Evolutionary conservation across 2,888 invertebrate genomes (phyloP).

Genomic region (Napeogenes sylphis): DNA sequence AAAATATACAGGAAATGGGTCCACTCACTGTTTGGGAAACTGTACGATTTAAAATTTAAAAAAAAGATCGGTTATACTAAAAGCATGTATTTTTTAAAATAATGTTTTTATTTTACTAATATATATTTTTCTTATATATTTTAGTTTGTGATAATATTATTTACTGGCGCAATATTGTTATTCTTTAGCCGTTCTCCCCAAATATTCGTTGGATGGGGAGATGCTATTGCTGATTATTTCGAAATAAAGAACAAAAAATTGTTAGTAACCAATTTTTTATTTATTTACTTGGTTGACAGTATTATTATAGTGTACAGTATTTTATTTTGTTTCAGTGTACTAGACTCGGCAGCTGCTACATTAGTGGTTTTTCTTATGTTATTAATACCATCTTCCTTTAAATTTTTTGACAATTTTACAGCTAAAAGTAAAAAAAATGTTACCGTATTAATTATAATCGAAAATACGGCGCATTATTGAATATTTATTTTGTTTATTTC

Average conservation of each 20-base stretch:
- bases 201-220: constrained; percentile 61
- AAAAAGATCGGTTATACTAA: neutral
- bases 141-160: constrained; percentile 57
- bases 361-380: constrained; percentile 50
- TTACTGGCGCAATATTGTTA: constrained; percentile 35
- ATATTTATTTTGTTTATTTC: constrained; percentile 23
- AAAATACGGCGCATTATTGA: no score
- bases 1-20: constrained; percentile 47
- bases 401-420: constrained; percentile 45
- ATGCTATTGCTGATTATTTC: constrained; percentile 39
- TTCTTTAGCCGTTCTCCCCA: constrained; percentile 61
- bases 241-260: constrained; percentile 39
- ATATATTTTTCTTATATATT: constrained; percentile 28
- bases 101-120: neutral
- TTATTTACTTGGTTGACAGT: neutral
- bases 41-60: constrained; percentile 38
- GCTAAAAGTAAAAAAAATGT: constrained; percentile 40
- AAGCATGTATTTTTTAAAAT: neutral
- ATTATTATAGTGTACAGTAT: no score
- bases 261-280: constrained; percentile 38
- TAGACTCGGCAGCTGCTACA: constrained; percentile 53
- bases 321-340: constrained; percentile 38
- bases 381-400: constrained; percentile 46
- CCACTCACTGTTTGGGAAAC: constrained; percentile 55
- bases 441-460: neutral